Percentiles rank a stretch among this genome's conserved stretches.
phyloP scores from a whole-genome alignment of 1,140 invertebrate genomes.

The Pectinophora gossypiella region DNA sequence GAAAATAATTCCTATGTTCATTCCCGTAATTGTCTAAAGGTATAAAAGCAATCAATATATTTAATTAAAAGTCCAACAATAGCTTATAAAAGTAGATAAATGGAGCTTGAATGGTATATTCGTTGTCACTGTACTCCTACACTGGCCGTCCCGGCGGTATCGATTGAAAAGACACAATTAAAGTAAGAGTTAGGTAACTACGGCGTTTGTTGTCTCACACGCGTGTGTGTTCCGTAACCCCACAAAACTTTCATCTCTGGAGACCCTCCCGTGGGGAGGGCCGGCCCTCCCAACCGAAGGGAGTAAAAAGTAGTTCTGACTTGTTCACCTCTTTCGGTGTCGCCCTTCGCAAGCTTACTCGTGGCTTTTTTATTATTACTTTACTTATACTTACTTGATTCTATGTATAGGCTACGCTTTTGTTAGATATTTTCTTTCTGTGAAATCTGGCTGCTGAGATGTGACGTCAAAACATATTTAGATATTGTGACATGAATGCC shows the following conservation, averaged over 20 bases:
- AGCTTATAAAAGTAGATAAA: neutral
- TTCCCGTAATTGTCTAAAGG: too few species aligned
- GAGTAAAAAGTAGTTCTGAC: constrained; percentile 70
- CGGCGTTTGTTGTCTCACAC: constrained; percentile 65
- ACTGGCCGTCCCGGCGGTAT: constrained; percentile 32
- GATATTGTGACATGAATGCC: too few species aligned
- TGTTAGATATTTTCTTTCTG: neutral
- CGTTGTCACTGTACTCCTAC: neutral
- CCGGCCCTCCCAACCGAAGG: constrained; percentile 51
- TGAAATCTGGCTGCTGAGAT: too few species aligned
- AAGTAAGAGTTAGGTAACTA: constrained; percentile 71
- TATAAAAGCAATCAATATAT: neutral
- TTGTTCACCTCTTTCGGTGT: constrained; percentile 73
- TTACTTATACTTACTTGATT: constrained; percentile 3
- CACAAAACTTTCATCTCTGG: constrained; percentile 73
- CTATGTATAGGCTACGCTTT: constrained; percentile 4
- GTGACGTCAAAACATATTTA: too few species aligned
- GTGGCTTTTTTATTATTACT: constrained; percentile 14
- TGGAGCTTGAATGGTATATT: neutral
- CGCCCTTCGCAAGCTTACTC: constrained; percentile 44
- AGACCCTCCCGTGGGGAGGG: constrained; percentile 47
- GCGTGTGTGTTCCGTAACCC: constrained; percentile 65
- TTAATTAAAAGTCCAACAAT: neutral
- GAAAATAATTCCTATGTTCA: too few species aligned
- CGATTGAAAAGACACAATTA: constrained; percentile 75